Evolutionary conservation across 53 echinoderm and acorn worm species (phyloP), one percentile per base, ranked within the genome.

Genomic region (Astropecten irregularis): DNA sequence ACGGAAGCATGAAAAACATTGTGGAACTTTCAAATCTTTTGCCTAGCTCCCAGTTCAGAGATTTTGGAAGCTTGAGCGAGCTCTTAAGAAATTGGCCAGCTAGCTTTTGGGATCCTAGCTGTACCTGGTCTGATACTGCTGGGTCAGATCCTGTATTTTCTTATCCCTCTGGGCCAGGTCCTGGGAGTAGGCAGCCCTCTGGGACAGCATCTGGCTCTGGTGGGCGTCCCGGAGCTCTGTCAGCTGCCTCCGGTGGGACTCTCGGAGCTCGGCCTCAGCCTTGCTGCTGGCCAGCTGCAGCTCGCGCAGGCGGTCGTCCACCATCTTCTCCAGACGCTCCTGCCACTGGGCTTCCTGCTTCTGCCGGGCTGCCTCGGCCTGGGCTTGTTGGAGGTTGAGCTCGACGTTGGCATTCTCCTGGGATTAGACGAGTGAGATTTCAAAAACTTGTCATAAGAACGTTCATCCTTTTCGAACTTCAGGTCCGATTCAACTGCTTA

Each of bases 71-170:
- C 11, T 42, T 42, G 42, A 42, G 42, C 42, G 42, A 11, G 6
- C 42, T 42, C 42, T 42, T 6, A 6, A 42, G 42, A 6, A 42
- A 42, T 11, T 42, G 42, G n/a, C n/a, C n/a, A n/a, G n/a, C n/a
- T n/a, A n/a, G n/a, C n/a, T n/a, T n/a, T n/a, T n/a, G n/a, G n/a
- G n/a, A n/a, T 2, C 25, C 23, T 54, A 23, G 2, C 54, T 32
- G 30, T 61, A 95, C 95, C 92, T 92, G 14, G 64, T 64, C 52
- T 95, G 90, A 77, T 92, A 90, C 50, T 95, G 88, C 25, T 90
- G 86, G 7, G 73, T 85, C 55, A 67, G 86, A 48, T 84, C 85
- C 1, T 69, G 40, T 44, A 88, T 64, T 69, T 85, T 88, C 13
- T 76, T 58, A 26, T 92, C 92, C 36, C 85, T 96, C 83, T 85